These are phyloP conservation scores for Amphiprion percula DNA, from an alignment of 2,113 vertebrate species.

Conservation along the genomic window DNA sequence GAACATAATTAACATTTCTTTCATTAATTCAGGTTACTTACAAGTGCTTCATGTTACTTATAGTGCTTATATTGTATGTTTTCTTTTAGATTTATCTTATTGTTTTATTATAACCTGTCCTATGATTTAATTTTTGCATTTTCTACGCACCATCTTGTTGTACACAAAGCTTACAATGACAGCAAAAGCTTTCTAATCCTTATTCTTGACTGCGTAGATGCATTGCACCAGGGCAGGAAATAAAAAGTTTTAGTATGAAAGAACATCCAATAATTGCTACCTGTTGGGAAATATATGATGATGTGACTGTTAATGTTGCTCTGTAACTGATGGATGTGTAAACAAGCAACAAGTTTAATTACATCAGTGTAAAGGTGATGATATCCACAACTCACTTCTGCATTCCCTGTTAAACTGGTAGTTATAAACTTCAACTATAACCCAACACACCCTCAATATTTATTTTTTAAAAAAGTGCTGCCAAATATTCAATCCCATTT, in stretches of 20 bases:
- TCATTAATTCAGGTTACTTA: too few species aligned
- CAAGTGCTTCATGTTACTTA: too few species aligned
- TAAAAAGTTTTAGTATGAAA: neutral
- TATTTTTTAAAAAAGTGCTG: conserved; percentile 14
- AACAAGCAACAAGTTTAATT: neutral
- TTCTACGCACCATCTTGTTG: too few species aligned
- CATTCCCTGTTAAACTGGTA: neutral
- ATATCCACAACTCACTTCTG: neutral
- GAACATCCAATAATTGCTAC: neutral
- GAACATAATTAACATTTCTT: too few species aligned
- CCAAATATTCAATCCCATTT: conserved; percentile 35
- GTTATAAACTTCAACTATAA: neutral
- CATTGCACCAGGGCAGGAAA: too few species aligned
- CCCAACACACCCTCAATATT: conserved; percentile 24
- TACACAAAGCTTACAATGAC: too few species aligned
- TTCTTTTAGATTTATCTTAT: too few species aligned
- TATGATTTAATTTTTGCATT: too few species aligned
- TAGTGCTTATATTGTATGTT: too few species aligned
- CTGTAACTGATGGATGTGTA: neutral
- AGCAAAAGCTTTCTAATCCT: too few species aligned
- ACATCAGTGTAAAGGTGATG: neutral
- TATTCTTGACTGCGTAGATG: too few species aligned
- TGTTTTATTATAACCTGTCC: too few species aligned
- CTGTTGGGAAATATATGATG: neutral
- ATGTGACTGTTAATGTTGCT: neutral